A percentile compares a stretch with the other conserved stretches of the same genome.
Conservation (phyloP, 2,113 vertebrate species). For the Copsychus sechellarum region DNA sequence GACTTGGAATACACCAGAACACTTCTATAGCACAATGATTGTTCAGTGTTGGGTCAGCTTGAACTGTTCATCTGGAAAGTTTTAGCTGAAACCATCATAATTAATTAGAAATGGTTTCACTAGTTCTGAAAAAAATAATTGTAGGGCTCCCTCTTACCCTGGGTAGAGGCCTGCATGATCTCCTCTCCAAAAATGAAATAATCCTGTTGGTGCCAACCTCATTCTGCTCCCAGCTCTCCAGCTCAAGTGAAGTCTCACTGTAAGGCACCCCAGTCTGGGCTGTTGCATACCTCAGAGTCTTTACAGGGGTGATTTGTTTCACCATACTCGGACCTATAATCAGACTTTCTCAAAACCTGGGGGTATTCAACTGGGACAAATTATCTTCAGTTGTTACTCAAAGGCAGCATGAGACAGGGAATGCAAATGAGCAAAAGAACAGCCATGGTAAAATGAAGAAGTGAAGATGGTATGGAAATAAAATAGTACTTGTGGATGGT, state of each 20-base stretch:
- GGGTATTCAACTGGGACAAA: background rate
- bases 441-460: background rate
- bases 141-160: background rate
- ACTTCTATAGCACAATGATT: background rate
- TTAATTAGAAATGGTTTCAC: conserved; percentile 56
- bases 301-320: background rate
- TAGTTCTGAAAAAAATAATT: background rate
- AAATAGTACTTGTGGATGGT: background rate
- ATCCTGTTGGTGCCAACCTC: background rate
- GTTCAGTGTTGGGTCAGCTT: conserved; percentile 4
- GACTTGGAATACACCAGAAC: background rate
- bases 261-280: background rate
- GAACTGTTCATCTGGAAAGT: conserved; percentile 36
- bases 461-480: background rate
- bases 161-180: background rate
- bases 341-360: background rate
- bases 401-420: background rate
- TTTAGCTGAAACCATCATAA: conserved; percentile 39
- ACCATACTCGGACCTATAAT: background rate
- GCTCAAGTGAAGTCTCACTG: background rate
- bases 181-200: conserved; percentile 9
- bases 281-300: background rate
- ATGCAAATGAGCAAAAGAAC: background rate
- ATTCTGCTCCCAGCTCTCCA: background rate
- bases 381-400: background rate